Percentiles rank a stretch among this genome's conserved stretches.
Conservation (phyloP, 2,797 vertebrate genomes). For the Arrhamphus sclerolepis region DNA sequence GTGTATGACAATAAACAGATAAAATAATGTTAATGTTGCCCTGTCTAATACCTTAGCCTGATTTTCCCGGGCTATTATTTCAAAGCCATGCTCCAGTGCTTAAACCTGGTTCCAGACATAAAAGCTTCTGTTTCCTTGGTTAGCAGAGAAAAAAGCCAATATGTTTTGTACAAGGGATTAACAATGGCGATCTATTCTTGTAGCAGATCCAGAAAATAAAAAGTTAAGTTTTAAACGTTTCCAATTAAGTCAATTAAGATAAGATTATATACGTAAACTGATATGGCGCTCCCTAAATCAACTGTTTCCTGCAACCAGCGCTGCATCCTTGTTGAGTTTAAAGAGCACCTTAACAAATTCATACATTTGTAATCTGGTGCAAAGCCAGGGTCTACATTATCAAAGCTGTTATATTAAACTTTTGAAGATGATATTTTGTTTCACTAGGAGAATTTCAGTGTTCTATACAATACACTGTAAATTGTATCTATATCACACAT, state of each 20-base stretch:
- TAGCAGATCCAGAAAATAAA: too few species aligned
- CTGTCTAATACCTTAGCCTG: background rate
- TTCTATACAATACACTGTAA: background rate
- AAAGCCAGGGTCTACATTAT: background rate
- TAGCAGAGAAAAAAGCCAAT: too few species aligned
- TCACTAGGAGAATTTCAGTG: constrained; percentile 4
- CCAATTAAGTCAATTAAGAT: too few species aligned
- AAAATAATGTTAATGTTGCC: background rate
- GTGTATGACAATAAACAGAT: constrained; percentile 5
- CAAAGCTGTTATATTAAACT: background rate
- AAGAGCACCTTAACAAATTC: background rate
- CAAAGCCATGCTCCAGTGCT: too few species aligned
- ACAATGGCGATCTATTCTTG: too few species aligned
- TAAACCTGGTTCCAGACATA: background rate
- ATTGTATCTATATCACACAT: background rate
- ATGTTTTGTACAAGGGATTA: too few species aligned
- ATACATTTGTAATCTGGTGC: background rate
- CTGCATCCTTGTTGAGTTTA: background rate
- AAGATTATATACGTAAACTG: too few species aligned
- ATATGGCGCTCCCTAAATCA: background rate
- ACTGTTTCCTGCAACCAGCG: background rate
- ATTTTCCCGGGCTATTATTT: background rate
- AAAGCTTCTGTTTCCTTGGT: background rate
- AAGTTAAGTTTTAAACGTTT: too few species aligned
- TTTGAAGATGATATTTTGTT: background rate